These are phyloP conservation scores for Drosophila diplacantha DNA, from an alignment of 2,888 invertebrate genomes.

Conservation along the genomic window DNA sequence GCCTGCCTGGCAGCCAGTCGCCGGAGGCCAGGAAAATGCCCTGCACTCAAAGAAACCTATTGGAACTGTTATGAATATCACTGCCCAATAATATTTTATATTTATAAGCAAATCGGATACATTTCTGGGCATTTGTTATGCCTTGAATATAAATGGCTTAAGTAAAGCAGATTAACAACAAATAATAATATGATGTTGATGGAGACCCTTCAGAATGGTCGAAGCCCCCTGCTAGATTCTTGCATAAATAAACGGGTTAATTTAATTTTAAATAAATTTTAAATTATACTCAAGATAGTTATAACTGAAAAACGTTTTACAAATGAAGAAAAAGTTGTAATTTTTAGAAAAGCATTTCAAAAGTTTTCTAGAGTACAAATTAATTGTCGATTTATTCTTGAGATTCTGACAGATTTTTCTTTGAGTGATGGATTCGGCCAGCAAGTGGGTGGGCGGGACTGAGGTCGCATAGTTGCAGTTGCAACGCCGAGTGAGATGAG, in stretches of 20 bases:
- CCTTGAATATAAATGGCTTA: not conserved
- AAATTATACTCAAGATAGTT: too few relatives aligned
- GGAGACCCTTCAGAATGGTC: not conserved
- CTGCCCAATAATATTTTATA: not conserved
- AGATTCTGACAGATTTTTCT: not conserved
- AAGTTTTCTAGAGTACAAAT: not conserved
- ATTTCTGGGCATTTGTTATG: not conserved
- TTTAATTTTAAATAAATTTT: too few relatives aligned
- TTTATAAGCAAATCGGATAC: not conserved
- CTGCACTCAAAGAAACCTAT: constrained; percentile 13
- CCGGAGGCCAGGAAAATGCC: constrained; percentile 34
- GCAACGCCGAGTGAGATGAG: constrained; percentile 16
- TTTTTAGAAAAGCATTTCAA: not conserved
- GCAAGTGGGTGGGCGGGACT: constrained; percentile 30
- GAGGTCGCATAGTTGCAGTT: constrained; percentile 46
- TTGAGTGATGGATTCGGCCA: constrained; percentile 7
- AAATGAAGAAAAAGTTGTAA: not conserved
- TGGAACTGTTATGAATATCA: rapidly evolving
- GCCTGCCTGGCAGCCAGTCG: constrained; percentile 38
- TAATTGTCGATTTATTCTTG: not conserved
- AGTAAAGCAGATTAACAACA: not conserved
- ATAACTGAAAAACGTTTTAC: too few relatives aligned
- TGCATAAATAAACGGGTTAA: too few relatives aligned
- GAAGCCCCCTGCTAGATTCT: too few relatives aligned
- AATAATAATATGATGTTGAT: not conserved